phyloP scores from a whole-genome alignment of 2,797 vertebrate genomes.

The Ptychadena robeensis region DNA sequence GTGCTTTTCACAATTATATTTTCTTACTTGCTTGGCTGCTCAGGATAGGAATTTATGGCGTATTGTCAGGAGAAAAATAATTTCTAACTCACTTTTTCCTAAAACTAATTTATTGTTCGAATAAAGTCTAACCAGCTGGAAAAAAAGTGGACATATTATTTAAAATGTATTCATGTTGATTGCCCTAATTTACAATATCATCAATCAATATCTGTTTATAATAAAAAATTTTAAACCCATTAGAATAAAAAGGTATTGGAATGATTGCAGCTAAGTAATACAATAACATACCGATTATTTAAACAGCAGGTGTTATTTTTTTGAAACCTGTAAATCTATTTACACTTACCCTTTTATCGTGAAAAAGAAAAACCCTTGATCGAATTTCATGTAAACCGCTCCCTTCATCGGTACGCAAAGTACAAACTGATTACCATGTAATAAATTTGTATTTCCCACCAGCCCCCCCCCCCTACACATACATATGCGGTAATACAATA shows the following conservation, averaged over 20 bases:
- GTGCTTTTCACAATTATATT: slow-evolving; percentile 55
- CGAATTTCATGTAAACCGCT: no score
- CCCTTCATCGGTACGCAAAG: no score
- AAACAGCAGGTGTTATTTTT: background rate
- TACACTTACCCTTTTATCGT: no score
- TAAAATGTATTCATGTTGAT: slow-evolving; percentile 1
- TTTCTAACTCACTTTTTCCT: slow-evolving; percentile 31
- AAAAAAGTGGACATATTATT: slow-evolving; percentile 25
- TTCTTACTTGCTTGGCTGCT: slow-evolving; percentile 48
- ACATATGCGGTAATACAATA: no score
- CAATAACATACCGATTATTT: background rate
- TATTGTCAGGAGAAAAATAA: slow-evolving; percentile 45
- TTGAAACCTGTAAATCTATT: no score
- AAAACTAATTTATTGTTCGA: slow-evolving; percentile 47
- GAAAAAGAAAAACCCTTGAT: no score
- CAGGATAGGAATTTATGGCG: slow-evolving; percentile 27
- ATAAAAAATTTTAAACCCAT: background rate
- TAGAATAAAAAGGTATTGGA: background rate
- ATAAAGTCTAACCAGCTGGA: slow-evolving; percentile 26
- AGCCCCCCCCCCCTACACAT: no score
- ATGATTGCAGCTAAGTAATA: background rate
- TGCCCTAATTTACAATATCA: background rate
- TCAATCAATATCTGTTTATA: slow-evolving; percentile 15
- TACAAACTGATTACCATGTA: no score
- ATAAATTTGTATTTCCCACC: no score